Base-by-base conservation (phyloP, 2,888 invertebrate species). In the Homarus gammarus region DNA sequence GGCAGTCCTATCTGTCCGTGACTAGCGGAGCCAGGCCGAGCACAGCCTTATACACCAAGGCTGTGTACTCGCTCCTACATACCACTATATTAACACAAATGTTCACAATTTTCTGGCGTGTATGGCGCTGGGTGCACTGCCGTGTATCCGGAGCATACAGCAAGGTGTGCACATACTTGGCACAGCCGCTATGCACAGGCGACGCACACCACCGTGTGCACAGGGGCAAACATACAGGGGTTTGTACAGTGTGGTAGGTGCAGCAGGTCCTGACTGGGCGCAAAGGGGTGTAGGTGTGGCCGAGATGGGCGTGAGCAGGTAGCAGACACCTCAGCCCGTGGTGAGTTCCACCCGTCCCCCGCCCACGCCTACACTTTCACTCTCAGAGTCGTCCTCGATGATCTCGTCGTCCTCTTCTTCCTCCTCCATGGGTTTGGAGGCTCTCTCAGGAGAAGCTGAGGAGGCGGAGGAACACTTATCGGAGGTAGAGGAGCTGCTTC, bases 401-500 rank as follows among this genome's bases (percentile, higher is more conserved):
- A 73, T 73, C 33, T 64, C 61, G 33, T 36, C 38, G 6, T 82
- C 82, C 5, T 82, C 82, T 6, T 87, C 87, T 27, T 85, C 85
- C 51, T 86, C 86, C 51, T 79, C 78, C 82, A 87, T 82, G 49
- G 75, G 75, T 31, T 87, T 87, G 3, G 79, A 86, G 18, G 72
- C 33, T 64, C 73, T 78, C 61, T 82, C 82, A 38, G 82, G 82
- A 56, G 73, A 75, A 64, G 82, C 36, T 22, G 87, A 82, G 12
- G 87, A 87, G 68, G 82, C 22, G 27, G 87, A 87, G n/a, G 84
- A 75, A 36, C 87, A 64, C 56, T 82, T 87, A 27, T 82, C 87
- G 31, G 87, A 75, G 51, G 56, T 38, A 18, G 82, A 73, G 36
- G 61, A 10, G 31, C 82, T 49, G 27, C 75, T 78, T 64, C 86